Base-by-base conservation (phyloP, 2,888 invertebrate species). In the Nematopogon swammerdamellus region DNA sequence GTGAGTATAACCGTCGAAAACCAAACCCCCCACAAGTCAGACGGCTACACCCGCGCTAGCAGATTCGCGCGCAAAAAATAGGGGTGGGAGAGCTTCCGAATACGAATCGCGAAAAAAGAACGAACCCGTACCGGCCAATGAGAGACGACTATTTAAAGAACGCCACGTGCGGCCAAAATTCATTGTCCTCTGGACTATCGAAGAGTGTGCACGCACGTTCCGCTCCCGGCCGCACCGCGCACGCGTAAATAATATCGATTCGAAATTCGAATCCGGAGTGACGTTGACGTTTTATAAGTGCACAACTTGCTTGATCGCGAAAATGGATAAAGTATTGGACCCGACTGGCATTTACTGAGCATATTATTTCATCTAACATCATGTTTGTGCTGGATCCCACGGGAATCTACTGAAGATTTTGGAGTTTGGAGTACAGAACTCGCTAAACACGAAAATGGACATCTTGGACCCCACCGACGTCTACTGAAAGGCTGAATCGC, bases 161-260 rank as follows among this genome's bases (percentile, higher is more conserved):
- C 59, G 66, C 70, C 75, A 76, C 76, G 75, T 76, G 76, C 63
- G 60, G 58, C 61, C 60, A 57, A 62, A 62, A 66, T 66, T 59
- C 70, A 79, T 36, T 14, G 77, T 76, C 69, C 63, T 57, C 54
- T 65, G 68, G 65, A 59, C 57, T 63, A 53, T 61, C 55, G 58
- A 53, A 55, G 53, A 53, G 65, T 60, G 61, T 63, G 67, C 67
- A 76, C 71, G 75, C 63, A 64, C 57, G 55, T 11, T 17, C 42
- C 46, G 43, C 46, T 20, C 44, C 44, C 50, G 16, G 18, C 19
- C 56, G 48, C 53, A 57, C 56, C 64, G 61, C 64, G 56, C 59
- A 59, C 64, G 69, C 76, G 76, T 72, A 73, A 75, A 71, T 66
- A 74, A 76, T 66, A 75, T 76, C 76, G 76, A 74, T 67, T 61